These are phyloP conservation scores for Helobdella robusta DNA, from an alignment of 2,888 invertebrate genomes.

Conservation along the genomic window DNA sequence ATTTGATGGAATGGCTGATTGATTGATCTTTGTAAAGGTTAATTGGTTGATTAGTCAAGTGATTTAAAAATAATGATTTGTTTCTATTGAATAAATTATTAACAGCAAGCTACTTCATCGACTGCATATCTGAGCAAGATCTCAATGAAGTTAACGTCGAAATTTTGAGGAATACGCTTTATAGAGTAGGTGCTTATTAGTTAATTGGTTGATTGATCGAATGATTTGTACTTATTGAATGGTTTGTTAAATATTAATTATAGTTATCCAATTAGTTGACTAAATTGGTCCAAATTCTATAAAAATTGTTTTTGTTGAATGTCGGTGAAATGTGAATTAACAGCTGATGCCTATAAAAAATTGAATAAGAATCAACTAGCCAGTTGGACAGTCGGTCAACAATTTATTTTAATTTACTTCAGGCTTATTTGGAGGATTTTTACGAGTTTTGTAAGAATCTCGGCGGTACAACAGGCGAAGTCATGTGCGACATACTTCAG, in stretches of 20 bases:
- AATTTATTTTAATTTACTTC: constrained; percentile 30
- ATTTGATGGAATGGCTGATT: no score
- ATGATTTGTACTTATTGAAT: no score
- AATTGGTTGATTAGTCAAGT: no score
- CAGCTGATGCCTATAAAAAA: no score
- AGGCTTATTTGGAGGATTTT: constrained; percentile 66
- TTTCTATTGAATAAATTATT: background rate
- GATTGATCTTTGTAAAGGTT: background rate
- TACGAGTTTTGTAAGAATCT: constrained; percentile 83
- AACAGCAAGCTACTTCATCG: constrained; percentile 89
- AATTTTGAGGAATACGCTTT: constrained; percentile 95
- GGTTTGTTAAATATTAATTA: no score
- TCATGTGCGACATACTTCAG: constrained; percentile 97
- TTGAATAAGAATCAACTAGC: background rate
- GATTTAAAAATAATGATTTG: background rate
- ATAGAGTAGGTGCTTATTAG: no score
- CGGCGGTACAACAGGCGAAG: constrained; percentile 93
- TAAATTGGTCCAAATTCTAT: no score
- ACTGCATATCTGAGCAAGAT: constrained; percentile 98
- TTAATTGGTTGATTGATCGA: no score
- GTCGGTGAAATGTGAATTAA: no score
- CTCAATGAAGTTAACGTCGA: constrained; percentile 99
- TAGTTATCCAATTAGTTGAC: no score
- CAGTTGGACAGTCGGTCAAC: background rate
- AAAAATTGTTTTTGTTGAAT: no score